These are phyloP conservation scores for Serripes groenlandicus DNA, from an alignment of 2,888 invertebrate genomes.

Conservation along the genomic window DNA sequence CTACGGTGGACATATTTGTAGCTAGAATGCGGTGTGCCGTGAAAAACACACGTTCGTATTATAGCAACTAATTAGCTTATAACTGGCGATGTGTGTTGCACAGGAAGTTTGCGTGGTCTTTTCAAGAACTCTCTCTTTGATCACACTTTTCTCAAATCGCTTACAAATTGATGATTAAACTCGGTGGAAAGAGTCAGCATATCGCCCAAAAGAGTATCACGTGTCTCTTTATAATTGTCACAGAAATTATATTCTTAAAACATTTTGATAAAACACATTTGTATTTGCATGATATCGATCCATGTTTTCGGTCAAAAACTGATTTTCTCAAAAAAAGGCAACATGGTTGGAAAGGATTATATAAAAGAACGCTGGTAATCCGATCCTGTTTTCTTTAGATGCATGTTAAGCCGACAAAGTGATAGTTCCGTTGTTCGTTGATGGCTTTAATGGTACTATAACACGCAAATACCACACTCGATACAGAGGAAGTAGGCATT, in stretches of 20 bases:
- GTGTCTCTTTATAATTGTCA: neutral
- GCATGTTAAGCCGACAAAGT: constrained; percentile 4
- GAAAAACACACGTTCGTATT: neutral
- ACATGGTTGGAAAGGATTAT: neutral
- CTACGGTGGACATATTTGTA: neutral
- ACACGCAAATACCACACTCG: neutral
- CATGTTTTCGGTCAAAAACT: too few relatives aligned
- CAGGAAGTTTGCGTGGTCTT: neutral
- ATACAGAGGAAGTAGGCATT: neutral
- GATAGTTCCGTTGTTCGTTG: neutral
- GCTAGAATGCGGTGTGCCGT: neutral
- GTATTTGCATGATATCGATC: too few relatives aligned
- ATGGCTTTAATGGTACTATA: neutral
- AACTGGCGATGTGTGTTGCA: neutral
- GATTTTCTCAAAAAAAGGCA: too few relatives aligned
- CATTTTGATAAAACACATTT: too few relatives aligned
- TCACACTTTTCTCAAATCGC: neutral
- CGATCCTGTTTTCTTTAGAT: neutral
- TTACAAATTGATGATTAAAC: too few relatives aligned
- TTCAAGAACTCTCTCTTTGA: neutral
- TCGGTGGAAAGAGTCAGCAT: too few relatives aligned
- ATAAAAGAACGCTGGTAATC: neutral
- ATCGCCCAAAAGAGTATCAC: neutral
- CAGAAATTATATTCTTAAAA: neutral
- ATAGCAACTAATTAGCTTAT: constrained; percentile 4